These are phyloP conservation scores for Microtus pennsylvanicus DNA, from an alignment of 2,113 vertebrate genomes.

Conservation along the genomic window DNA sequence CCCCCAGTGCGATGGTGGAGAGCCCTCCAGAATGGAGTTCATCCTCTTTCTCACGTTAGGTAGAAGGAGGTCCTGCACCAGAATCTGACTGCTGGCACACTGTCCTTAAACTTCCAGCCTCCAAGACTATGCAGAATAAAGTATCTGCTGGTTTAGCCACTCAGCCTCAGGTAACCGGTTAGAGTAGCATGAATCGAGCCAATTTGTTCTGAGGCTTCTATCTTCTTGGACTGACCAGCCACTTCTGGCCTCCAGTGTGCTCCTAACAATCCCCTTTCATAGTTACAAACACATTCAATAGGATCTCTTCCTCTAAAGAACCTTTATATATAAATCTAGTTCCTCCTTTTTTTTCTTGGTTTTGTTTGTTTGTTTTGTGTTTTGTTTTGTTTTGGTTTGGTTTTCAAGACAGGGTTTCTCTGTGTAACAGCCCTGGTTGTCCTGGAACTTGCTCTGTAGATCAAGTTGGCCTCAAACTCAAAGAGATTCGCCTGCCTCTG, in stretches of 20 bases:
- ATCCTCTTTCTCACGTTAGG: background rate
- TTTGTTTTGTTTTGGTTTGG: background rate
- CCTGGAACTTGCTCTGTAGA: background rate
- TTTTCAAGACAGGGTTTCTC: background rate
- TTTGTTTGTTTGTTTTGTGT: no score
- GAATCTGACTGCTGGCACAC: background rate
- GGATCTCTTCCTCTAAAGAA: background rate
- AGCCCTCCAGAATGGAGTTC: background rate
- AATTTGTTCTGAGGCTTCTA: background rate
- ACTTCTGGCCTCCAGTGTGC: background rate
- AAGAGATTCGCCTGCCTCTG: no score
- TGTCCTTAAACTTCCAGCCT: background rate
- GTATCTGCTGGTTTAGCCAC: background rate
- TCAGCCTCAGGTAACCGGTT: background rate
- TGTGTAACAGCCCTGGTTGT: background rate
- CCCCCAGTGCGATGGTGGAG: background rate
- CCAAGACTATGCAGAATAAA: background rate
- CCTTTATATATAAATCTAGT: background rate
- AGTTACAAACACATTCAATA: background rate
- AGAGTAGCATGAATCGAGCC: background rate
- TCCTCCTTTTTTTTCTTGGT: background rate
- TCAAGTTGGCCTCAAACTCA: no score
- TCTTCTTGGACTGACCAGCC: background rate
- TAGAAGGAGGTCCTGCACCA: background rate
- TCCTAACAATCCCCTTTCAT: background rate